Evolutionary conservation across 2,113 vertebrate species (phyloP).

Genomic region (Chloropsis cyanopogon): DNA sequence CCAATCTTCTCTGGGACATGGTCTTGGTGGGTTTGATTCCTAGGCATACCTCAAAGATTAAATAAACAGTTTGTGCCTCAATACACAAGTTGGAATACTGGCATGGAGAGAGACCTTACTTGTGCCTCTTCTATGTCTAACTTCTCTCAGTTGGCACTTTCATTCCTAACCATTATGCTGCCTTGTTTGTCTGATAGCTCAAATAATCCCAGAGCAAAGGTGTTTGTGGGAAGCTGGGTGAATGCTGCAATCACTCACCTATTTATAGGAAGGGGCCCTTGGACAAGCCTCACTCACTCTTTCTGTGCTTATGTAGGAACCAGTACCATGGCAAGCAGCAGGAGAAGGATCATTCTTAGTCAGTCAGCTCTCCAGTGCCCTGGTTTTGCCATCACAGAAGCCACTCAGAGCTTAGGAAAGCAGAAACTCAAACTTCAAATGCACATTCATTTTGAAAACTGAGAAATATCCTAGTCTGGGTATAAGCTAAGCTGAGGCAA

Average conservation of each 20-base stretch:
- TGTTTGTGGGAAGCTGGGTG: neutral
- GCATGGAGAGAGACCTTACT: neutral
- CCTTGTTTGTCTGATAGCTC: neutral
- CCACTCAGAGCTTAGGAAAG: neutral
- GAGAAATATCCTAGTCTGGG: neutral
- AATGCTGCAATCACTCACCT: neutral
- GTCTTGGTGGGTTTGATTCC: neutral
- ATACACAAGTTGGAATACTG: neutral
- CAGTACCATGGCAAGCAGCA: neutral
- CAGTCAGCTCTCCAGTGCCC: neutral
- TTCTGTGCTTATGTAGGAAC: neutral
- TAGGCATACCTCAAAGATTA: neutral
- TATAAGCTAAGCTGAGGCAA: neutral
- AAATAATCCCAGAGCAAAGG: neutral
- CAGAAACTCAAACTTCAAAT: neutral
- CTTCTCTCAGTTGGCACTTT: neutral
- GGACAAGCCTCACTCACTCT: neutral
- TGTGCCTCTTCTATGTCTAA: neutral
- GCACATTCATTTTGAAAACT: neutral
- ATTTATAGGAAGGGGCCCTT: neutral
- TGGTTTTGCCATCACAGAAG: neutral
- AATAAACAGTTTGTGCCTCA: neutral
- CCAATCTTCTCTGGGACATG: neutral
- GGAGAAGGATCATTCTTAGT: neutral
- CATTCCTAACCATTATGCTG: neutral